phyloP scores from a whole-genome alignment of 2,113 vertebrate species.

The Opisthocomus hoazin region DNA sequence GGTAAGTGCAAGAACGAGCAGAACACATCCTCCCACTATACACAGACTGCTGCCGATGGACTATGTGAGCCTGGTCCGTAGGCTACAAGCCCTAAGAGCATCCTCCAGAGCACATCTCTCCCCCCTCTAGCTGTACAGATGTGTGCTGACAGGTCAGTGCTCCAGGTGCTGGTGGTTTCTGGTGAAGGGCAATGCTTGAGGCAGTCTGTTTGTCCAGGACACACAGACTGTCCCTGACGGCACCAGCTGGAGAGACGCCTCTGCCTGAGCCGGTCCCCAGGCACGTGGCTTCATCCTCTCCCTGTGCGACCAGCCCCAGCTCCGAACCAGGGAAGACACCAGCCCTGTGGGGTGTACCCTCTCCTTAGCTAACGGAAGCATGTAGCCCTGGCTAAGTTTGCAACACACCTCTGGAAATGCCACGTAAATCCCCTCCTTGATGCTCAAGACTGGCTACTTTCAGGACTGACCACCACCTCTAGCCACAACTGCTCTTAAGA shows the following conservation, averaged over 20 bases:
- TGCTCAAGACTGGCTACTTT: not conserved
- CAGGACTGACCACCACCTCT: not conserved
- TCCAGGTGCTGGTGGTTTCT: not conserved
- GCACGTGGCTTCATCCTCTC: not conserved
- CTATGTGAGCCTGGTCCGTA: rapidly evolving
- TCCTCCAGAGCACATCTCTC: not conserved
- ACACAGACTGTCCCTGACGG: not conserved
- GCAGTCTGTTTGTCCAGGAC: not conserved
- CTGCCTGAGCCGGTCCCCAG: not conserved
- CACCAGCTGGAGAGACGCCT: not conserved
- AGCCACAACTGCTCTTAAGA: not conserved
- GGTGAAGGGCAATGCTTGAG: not conserved
- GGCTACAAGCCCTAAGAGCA: not conserved
- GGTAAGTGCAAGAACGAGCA: not conserved
- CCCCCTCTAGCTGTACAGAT: not conserved
- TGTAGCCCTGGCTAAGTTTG: not conserved
- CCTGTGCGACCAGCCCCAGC: rapidly evolving
- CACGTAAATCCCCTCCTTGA: not conserved
- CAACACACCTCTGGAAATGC: not conserved
- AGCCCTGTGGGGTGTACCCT: not conserved
- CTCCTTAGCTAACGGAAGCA: not conserved
- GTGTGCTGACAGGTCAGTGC: not conserved
- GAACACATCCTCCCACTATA: not conserved
- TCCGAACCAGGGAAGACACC: not conserved
- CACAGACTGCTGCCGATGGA: not conserved